Evolutionary conservation across 2,888 invertebrate species (phyloP).

Genomic region (Acrobasis consociella): DNA sequence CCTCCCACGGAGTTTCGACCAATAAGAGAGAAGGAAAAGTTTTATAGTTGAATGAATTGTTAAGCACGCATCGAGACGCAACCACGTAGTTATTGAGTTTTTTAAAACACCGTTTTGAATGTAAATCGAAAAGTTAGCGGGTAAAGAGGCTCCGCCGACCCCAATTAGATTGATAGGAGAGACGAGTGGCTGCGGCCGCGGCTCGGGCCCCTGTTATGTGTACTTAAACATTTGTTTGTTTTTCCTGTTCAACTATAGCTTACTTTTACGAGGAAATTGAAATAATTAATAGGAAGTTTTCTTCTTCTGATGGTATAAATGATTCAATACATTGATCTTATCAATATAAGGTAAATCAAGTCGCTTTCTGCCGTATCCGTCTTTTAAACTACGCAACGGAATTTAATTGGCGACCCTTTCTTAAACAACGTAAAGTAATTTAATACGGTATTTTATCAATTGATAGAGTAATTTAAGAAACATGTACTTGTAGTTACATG

Average conservation of each 20-base stretch:
- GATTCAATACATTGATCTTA: too few relatives aligned
- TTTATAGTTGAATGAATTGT: constrained; percentile 66
- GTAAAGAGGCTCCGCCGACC: constrained; percentile 72
- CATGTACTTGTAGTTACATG: too few relatives aligned
- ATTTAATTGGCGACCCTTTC: too few relatives aligned
- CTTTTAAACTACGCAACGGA: too few relatives aligned
- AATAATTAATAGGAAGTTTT: too few relatives aligned
- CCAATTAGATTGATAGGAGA: constrained; percentile 80
- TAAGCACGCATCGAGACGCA: constrained; percentile 70
- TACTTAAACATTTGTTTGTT: neutral
- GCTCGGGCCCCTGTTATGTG: neutral
- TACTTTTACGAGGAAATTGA: neutral
- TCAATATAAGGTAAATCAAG: too few relatives aligned
- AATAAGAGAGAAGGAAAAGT: constrained; percentile 55
- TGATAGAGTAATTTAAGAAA: too few relatives aligned
- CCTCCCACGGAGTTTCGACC: constrained; percentile 53
- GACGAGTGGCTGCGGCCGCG: constrained; percentile 39
- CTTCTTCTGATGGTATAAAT: too few relatives aligned
- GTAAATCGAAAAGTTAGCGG: constrained; percentile 82
- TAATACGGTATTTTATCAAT: too few relatives aligned
- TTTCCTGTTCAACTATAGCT: neutral
- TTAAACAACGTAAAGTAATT: too few relatives aligned
- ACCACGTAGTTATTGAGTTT: constrained; percentile 75
- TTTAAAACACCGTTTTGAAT: constrained; percentile 81
- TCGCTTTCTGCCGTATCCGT: too few relatives aligned